These are phyloP conservation scores for Spilarctia lutea DNA, from an alignment of 2,888 invertebrate species.

Conservation along the genomic window DNA sequence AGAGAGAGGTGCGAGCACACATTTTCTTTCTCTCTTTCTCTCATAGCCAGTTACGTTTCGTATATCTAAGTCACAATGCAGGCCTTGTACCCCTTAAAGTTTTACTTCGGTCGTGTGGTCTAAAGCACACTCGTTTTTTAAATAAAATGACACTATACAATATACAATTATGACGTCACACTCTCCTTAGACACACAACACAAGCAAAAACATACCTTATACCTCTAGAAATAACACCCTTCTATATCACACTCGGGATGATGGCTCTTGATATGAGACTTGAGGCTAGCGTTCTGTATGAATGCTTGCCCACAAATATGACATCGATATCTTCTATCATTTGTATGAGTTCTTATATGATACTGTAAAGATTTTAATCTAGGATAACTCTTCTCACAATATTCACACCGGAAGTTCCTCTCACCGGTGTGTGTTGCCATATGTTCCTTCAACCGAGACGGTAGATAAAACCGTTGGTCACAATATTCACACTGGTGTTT, in stretches of 20 bases:
- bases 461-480: conserved; percentile 82
- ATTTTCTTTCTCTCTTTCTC: no score
- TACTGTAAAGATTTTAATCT: conserved; percentile 86
- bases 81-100: no score
- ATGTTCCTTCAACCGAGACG: conserved; percentile 79
- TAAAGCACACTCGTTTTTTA: no score
- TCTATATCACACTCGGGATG: conserved; percentile 82
- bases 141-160: background rate
- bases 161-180: background rate
- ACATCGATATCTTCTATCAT: conserved; percentile 86
- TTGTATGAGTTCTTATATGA: conserved; percentile 87
- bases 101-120: no score
- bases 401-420: conserved; percentile 85
- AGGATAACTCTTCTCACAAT: conserved; percentile 88
- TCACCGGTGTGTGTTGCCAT: conserved; percentile 86
- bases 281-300: conserved; percentile 86
- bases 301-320: conserved; percentile 86
- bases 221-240: conserved; percentile 68
- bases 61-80: no score
- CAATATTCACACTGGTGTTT: conserved; percentile 86
- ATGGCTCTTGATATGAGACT: conserved; percentile 87
- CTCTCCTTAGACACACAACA: background rate
- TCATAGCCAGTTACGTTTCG: no score
- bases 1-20: no score
- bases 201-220: background rate